phyloP scores from a whole-genome alignment of 2,797 vertebrate genomes.

The Phoxinus dragarum region DNA sequence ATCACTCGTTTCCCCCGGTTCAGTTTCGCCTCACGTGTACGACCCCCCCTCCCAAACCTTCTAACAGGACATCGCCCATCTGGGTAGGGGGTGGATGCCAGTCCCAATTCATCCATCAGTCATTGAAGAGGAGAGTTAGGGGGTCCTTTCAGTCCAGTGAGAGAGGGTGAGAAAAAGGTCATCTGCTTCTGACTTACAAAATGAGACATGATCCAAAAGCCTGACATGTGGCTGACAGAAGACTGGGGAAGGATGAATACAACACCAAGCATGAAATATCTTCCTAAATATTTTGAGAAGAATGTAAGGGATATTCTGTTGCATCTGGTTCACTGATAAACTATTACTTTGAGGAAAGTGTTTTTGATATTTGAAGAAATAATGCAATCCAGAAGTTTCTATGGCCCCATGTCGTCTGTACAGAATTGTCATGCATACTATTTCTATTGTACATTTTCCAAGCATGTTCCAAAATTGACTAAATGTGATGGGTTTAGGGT shows the following conservation, averaged over 20 bases:
- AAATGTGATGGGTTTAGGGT: too few relatives aligned
- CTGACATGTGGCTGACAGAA: conserved; percentile 48
- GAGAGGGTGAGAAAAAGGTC: conserved; percentile 50
- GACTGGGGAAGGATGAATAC: conserved; percentile 21
- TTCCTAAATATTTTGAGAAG: conserved; percentile 33
- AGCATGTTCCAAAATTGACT: not conserved
- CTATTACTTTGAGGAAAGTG: conserved; percentile 27
- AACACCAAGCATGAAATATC: conserved; percentile 39
- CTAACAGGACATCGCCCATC: conserved; percentile 32
- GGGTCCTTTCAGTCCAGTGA: conserved; percentile 50
- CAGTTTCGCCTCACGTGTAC: conserved; percentile 58
- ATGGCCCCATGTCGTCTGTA: not conserved
- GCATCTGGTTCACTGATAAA: conserved; percentile 43
- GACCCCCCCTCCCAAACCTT: not conserved
- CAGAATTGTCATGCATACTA: not conserved
- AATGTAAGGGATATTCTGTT: conserved; percentile 42
- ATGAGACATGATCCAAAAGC: conserved; percentile 50
- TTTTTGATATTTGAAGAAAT: conserved; percentile 42
- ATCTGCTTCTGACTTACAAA: conserved; percentile 52
- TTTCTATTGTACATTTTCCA: conserved; percentile 1
- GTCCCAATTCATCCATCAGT: conserved; percentile 52
- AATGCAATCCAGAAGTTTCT: conserved; percentile 35
- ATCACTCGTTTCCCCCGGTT: conserved; percentile 58
- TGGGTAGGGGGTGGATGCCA: conserved; percentile 37
- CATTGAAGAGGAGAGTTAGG: conserved; percentile 42